A percentile compares a stretch with the other conserved stretches of the same genome.
phyloP scores from a whole-genome alignment of 2,113 vertebrate species.

The Bos taurus region ARS-UCD2.0 NC_037333.1:84113001-84113500 shows the following conservation, averaged over 20 bases:
- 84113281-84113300: conserved; percentile 93
- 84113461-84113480: conserved; percentile 82
- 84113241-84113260: conserved; percentile 9
- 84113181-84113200: not conserved
- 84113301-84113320: conserved; percentile 88
- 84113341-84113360: conserved; percentile 87
- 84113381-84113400: conserved; percentile 86
- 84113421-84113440: conserved; percentile 85
- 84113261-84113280: conserved; percentile 83
- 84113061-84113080: not conserved
- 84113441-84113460: conserved; percentile 89
- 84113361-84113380: conserved; percentile 83
- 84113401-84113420: conserved; percentile 79
- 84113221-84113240: conserved; percentile 1
- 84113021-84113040: not conserved
- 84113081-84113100: not conserved
- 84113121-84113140: not conserved
- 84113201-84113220: not conserved
- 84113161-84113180: conserved; percentile 25
- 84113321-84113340: conserved; percentile 89
- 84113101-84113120: not conserved
- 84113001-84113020: not conserved
- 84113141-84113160: conserved; percentile 3
- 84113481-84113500: conserved; percentile 85
- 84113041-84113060: not conserved